phyloP scores from a whole-genome alignment of 1,140 invertebrate genomes.

The Heliconius melpomene region DNA sequence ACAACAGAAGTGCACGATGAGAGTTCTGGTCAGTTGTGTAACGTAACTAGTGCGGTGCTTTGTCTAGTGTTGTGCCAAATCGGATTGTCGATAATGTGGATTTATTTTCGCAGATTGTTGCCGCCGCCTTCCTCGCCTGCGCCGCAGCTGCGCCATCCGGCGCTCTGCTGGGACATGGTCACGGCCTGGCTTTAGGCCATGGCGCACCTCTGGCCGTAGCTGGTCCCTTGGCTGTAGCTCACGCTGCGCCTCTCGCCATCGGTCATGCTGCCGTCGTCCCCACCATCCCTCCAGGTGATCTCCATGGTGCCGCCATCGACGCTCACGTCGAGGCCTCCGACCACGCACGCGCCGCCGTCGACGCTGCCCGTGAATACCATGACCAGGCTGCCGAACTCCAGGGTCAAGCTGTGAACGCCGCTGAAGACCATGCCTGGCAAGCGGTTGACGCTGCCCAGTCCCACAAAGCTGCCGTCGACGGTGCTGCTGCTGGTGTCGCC shows the following conservation, averaged over 20 bases:
- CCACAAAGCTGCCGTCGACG: conserved; percentile 79
- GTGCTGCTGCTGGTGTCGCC: conserved; percentile 81
- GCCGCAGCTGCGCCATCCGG: conserved; percentile 71
- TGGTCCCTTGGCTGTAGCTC: conserved; percentile 59
- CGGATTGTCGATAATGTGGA: conserved; percentile 51
- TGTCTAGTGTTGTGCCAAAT: conserved; percentile 52
- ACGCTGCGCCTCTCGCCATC: conserved; percentile 60
- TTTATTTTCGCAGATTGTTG: conserved; percentile 69
- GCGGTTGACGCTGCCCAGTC: conserved; percentile 81
- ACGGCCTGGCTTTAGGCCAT: conserved; percentile 39
- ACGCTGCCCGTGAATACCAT: conserved; percentile 76
- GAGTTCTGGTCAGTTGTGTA: conserved; percentile 75
- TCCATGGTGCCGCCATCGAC: conserved; percentile 69
- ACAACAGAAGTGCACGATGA: conserved; percentile 79
- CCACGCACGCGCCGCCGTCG: conserved; percentile 70
- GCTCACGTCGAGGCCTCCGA: conserved; percentile 73
- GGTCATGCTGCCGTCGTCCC: conserved; percentile 62
- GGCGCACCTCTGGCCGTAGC: conserved; percentile 52
- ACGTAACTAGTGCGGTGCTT: conserved; percentile 53
- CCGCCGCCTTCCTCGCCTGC: conserved; percentile 74
- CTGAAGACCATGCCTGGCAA: conserved; percentile 80
- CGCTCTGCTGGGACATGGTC: conserved; percentile 54
- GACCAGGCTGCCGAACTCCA: conserved; percentile 82
- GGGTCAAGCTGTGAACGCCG: conserved; percentile 82
- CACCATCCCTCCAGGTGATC: conserved; percentile 71